Evolutionary conservation across 2,888 invertebrate genomes (phyloP).

Genomic region (Agriopis marginaria): DNA sequence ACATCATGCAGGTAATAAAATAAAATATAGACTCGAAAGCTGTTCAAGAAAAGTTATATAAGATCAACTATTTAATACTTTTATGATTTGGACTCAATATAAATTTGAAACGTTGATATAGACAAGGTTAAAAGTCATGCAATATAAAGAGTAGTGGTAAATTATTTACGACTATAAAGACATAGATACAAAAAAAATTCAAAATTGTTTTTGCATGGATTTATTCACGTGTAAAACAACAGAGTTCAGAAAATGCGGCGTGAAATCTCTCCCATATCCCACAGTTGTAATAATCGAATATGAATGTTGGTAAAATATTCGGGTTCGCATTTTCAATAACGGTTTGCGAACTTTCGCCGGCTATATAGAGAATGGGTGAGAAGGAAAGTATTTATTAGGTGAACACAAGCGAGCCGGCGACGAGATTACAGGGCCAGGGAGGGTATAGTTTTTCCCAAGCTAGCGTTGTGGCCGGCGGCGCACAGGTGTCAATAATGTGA

Average conservation of each 20-base stretch:
- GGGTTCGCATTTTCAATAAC: conserved; percentile 71
- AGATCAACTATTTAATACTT: conserved; percentile 12
- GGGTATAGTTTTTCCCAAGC: conserved; percentile 64
- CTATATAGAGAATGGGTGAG: conserved; percentile 66
- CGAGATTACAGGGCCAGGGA: conserved; percentile 66
- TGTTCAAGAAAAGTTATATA: conserved; percentile 22
- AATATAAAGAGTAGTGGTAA: background rate
- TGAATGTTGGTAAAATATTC: conserved; percentile 64
- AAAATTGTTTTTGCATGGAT: conserved; percentile 10
- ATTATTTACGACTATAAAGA: background rate
- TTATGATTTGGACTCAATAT: background rate
- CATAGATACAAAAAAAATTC: background rate
- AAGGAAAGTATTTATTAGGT: conserved; percentile 79
- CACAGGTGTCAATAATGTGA: conserved; percentile 80
- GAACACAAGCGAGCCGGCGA: conserved; percentile 74
- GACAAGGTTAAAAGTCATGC: too few species aligned
- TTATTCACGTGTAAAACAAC: conserved; percentile 21
- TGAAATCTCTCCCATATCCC: conserved; percentile 43
- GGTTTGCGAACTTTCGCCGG: conserved; percentile 70
- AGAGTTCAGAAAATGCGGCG: conserved; percentile 25
- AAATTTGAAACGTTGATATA: background rate
- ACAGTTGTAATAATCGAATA: conserved; percentile 49
- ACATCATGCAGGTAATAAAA: conserved; percentile 36
- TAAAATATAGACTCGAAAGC: conserved; percentile 23
- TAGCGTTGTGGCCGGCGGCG: conserved; percentile 66